These are phyloP conservation scores for Ennomos fuscantarius DNA, from an alignment of 2,888 invertebrate species.

Conservation along the genomic window DNA sequence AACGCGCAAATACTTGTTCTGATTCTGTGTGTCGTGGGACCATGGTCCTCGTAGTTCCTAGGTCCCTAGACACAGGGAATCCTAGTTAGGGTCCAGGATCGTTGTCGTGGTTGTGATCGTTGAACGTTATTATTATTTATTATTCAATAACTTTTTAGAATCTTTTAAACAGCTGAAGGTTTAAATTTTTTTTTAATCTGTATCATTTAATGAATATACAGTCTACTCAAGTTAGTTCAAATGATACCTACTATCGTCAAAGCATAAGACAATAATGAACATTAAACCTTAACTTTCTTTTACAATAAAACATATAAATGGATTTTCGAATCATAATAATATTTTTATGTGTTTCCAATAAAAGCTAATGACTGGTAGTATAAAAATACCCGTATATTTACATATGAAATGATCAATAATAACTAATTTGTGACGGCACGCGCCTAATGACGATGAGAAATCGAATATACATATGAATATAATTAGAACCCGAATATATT, in stretches of 20 bases:
- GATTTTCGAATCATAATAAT: constrained; percentile 41
- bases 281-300: constrained; percentile 34
- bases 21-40: too few relatives aligned
- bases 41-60: too few relatives aligned
- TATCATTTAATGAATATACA: too few relatives aligned
- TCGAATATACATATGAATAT: constrained; percentile 28
- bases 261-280: constrained; percentile 17
- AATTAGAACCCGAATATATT: constrained; percentile 29
- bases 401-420: constrained; percentile 43
- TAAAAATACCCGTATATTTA: constrained; percentile 40
- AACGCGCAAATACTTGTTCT: too few relatives aligned
- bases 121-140: too few relatives aligned
- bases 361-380: constrained; percentile 41
- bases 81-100: too few relatives aligned
- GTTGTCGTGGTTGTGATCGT: too few relatives aligned
- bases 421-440: constrained; percentile 37
- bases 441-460: constrained; percentile 40
- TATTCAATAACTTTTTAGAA: too few relatives aligned
- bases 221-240: constrained; percentile 3
- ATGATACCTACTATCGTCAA: constrained; percentile 17
- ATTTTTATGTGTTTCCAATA: constrained; percentile 43
- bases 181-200: too few relatives aligned
- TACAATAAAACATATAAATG: constrained; percentile 36
- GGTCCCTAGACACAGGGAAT: too few relatives aligned
- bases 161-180: too few relatives aligned